Evolutionary conservation across 2,113 vertebrate genomes (phyloP).

Genomic region (Probosciger aterrimus): DNA sequence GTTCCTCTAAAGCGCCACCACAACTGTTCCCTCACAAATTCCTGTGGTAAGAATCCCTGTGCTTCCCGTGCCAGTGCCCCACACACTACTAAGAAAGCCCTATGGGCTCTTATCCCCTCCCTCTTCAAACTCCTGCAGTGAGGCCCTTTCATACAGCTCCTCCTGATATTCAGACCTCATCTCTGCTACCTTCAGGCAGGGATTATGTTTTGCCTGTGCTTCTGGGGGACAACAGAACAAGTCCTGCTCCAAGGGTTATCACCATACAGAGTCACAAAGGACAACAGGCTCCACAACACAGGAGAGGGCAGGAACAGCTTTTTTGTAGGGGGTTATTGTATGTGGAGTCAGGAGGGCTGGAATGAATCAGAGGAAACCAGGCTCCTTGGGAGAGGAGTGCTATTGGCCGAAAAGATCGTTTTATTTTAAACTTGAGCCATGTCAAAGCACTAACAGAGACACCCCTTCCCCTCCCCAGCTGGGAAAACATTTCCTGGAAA

Average conservation of each 20-base stretch:
- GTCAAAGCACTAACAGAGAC: not conserved
- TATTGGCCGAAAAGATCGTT: not conserved
- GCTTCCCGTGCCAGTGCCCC: not conserved
- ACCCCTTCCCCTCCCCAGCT: constrained; percentile 11
- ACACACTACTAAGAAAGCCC: not conserved
- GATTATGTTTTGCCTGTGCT: not conserved
- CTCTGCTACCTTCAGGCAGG: not conserved
- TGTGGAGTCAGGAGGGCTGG: not conserved
- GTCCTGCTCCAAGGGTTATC: not conserved
- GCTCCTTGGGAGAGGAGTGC: not conserved
- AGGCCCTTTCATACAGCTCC: not conserved
- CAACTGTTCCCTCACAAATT: constrained; percentile 22
- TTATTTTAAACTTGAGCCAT: not conserved
- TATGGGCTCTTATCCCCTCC: not conserved
- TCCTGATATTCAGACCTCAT: not conserved
- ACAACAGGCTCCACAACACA: not conserved
- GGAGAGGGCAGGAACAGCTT: not conserved
- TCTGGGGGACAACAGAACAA: not conserved
- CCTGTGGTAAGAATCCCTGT: not conserved
- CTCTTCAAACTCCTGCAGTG: not conserved
- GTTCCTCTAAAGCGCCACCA: not conserved
- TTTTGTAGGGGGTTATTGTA: not conserved
- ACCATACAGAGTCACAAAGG: not conserved
- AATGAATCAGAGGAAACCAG: constrained; percentile 37
- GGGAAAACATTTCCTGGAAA: constrained; percentile 60